Base-by-base conservation (phyloP, 2,888 invertebrate genomes). In the Dorcus parallelipipedus region DNA sequence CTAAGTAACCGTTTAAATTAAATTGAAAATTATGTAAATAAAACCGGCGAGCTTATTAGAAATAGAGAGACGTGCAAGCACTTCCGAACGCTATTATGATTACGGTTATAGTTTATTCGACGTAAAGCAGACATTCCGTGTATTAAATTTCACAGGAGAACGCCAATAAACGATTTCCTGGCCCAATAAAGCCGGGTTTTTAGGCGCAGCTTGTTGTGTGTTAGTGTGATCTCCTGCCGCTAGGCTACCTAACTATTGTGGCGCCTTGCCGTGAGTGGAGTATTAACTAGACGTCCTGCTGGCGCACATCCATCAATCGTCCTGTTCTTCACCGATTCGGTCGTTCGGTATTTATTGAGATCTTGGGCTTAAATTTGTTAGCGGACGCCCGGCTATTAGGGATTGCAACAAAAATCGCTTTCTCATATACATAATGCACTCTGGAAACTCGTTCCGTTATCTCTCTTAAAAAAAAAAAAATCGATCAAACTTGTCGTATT, bases 211-310 rank as follows among this genome's bases (percentile, higher is more conserved):
- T 56, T 62, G 58, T 61, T 54, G 67, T 65, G 66, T 61, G 64
- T 68, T 69, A 68, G 74, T 74, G 74, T 72, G 72, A 75, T 71
- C 65, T 71, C 73, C 73, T 64, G 71, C 70, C 59, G 73, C 67
- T 67, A 69, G 63, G 72, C 73, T 74, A 73, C 75, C 73, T 73
- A 72, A 74, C 72, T 73, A 70, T 71, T 67, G 69, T 71, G 73
- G 71, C 70, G 68, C 70, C 75, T 67, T 67, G 70, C 66, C 59
- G 74, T 63, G 74, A 65, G 59, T 58, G 51, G 65, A 68, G 70
- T 69, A 75, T 73, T 75, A 74, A 73, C 68, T 64, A 69, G 69
- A 64, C 70, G 67, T 55, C 74, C 73, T 58, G 65, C 64, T 49
- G 71, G 48, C 62, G 57, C 56, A 64, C 69, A 70, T 70, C 67